These are phyloP conservation scores for Haliclystus octoradiatus DNA, from an alignment of 30 jellyfish, hydroid and myxozoan species.

Conservation along the genomic window DNA sequence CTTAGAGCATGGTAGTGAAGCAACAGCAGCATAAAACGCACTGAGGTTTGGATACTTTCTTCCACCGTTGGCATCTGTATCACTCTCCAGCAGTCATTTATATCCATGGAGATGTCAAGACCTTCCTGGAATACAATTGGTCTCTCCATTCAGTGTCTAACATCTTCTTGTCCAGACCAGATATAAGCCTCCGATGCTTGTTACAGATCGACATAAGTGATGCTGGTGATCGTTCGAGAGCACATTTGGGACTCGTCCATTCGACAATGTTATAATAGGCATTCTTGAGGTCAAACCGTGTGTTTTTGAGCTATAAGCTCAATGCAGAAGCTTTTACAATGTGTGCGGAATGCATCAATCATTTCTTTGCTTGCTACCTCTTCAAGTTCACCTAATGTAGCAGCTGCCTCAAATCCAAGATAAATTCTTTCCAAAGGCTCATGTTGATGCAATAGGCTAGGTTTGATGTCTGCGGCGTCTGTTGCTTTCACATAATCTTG, in stretches of 20 bases:
- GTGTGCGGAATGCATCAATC: not conserved
- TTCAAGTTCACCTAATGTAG: slow-evolving; percentile 9
- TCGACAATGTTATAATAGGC: slow-evolving; percentile 13
- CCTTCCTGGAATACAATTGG: slow-evolving; percentile 2
- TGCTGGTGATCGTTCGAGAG: slow-evolving; percentile 14
- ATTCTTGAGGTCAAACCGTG: slow-evolving; percentile 18
- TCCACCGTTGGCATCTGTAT: slow-evolving; percentile 7
- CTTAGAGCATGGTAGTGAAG: slow-evolving; percentile 30
- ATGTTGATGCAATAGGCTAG: not conserved
- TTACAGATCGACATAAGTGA: not conserved
- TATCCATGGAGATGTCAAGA: not conserved
- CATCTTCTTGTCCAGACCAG: not conserved
- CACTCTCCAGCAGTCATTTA: slow-evolving; percentile 6
- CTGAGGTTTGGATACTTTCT: slow-evolving; percentile 29
- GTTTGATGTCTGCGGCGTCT: slow-evolving; percentile 10
- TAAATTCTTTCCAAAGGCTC: slow-evolving; percentile 15
- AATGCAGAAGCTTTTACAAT: slow-evolving; percentile 13
- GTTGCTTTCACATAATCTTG: not conserved
- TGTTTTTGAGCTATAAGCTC: slow-evolving; percentile 8
- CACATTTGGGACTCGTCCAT: slow-evolving; percentile 13
- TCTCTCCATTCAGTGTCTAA: slow-evolving; percentile 51
- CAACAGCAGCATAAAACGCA: slow-evolving; percentile 6
- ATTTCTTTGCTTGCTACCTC: slow-evolving; percentile 2
- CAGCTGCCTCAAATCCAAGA: slow-evolving; percentile 27
- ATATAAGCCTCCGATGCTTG: slow-evolving; percentile 6